phyloP scores from a whole-genome alignment of 1,140 invertebrate genomes.

The Listronotus oregonensis region DNA sequence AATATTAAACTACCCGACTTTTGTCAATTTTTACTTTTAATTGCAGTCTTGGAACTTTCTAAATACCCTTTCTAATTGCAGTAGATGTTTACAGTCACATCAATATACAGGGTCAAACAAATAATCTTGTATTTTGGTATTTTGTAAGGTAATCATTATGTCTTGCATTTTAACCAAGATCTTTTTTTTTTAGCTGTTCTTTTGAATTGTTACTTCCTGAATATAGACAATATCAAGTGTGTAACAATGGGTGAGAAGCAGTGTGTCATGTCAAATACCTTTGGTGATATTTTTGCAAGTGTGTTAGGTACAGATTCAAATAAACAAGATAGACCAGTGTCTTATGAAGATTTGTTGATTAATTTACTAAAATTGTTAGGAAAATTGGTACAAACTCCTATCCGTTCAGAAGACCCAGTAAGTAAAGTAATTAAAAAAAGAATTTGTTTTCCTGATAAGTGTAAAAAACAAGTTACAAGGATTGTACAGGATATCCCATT shows the following conservation, averaged over 20 bases:
- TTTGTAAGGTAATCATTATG: too few relatives aligned
- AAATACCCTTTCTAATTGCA: too few relatives aligned
- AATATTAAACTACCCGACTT: too few relatives aligned
- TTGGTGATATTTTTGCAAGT: constrained; percentile 71
- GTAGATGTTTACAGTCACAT: too few relatives aligned
- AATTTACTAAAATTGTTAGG: constrained; percentile 68
- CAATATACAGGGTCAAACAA: too few relatives aligned
- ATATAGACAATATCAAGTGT: constrained; percentile 64
- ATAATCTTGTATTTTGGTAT: too few relatives aligned
- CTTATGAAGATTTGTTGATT: constrained; percentile 71
- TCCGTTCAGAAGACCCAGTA: constrained; percentile 52
- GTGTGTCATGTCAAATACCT: constrained; percentile 53
- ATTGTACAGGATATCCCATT: too few relatives aligned
- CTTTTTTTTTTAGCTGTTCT: constrained; percentile 56
- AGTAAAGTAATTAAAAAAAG: constrained; percentile 11
- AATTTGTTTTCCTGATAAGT: too few relatives aligned
- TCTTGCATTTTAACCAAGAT: too few relatives aligned
- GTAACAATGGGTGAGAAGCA: constrained; percentile 56
- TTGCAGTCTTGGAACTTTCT: too few relatives aligned
- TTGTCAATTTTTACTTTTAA: too few relatives aligned
- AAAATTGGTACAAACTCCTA: constrained; percentile 71
- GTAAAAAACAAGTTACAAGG: too few relatives aligned
- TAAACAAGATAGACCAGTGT: constrained; percentile 64
- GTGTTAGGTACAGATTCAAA: constrained; percentile 66
- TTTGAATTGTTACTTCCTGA: constrained; percentile 65